Percentiles rank a stretch among this genome's conserved stretches.
Conservation (phyloP, 2,888 invertebrate genomes). For the Drosophila anomalata region DNA sequence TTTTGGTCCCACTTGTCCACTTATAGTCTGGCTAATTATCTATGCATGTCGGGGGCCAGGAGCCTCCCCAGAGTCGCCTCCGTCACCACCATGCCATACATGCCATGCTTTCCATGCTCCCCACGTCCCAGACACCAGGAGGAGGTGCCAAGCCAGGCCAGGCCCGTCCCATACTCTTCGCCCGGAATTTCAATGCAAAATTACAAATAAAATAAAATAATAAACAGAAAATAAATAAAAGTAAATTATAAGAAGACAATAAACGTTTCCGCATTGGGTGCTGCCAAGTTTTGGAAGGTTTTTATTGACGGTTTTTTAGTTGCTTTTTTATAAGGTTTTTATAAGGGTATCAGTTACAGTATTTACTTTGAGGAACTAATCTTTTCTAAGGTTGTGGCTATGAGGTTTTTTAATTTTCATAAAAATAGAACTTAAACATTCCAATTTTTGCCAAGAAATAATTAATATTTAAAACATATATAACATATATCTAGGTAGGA, state of each 20-base stretch:
- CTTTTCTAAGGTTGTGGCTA: too few species aligned
- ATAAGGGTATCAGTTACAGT: too few species aligned
- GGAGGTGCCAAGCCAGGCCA: slow-evolving; percentile 5
- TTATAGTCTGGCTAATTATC: slow-evolving; percentile 39
- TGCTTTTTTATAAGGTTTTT: too few species aligned
- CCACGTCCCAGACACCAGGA: slow-evolving; percentile 53
- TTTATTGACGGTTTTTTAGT: not conserved
- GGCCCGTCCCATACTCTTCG: slow-evolving; percentile 8
- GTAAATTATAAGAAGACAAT: not conserved
- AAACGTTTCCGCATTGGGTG: slow-evolving; percentile 36
- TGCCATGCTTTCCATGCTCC: slow-evolving; percentile 57
- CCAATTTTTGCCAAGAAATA: too few species aligned
- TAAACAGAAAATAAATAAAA: slow-evolving; percentile 13
- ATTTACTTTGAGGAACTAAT: too few species aligned
- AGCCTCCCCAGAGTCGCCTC: slow-evolving; percentile 1
- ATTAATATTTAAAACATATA: too few species aligned
- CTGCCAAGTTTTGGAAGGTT: not conserved
- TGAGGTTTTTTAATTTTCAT: too few species aligned
- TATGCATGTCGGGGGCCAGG: slow-evolving; percentile 52
- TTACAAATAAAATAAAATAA: slow-evolving; percentile 20
- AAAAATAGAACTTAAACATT: too few species aligned
- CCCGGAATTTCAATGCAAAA: slow-evolving; percentile 54
- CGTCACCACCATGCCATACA: not conserved
- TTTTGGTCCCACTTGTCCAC: slow-evolving; percentile 9
- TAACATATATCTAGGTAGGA: too few species aligned